A percentile compares a stretch with the other conserved stretches of the same genome.
Conservation (phyloP, 37 sponge, comb jelly and placozoan species). For the Oopsacas minuta region DNA sequence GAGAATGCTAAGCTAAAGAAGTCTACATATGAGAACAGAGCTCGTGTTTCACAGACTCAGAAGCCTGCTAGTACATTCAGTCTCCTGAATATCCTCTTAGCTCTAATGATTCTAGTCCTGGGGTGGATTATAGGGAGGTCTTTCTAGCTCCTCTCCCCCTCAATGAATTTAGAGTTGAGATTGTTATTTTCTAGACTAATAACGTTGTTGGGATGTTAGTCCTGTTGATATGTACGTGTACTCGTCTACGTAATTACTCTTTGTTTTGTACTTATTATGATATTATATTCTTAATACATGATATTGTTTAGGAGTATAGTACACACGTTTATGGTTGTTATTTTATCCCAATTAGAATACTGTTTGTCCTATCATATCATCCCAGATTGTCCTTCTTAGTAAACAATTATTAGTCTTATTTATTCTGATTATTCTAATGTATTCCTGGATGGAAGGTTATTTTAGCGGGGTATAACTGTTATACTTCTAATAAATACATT, state of each 20-base stretch:
- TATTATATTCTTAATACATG: not conserved
- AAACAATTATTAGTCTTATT: no score
- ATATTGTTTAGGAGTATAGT: not conserved
- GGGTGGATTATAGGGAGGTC: not conserved
- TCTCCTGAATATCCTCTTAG: not conserved
- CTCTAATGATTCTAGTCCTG: not conserved
- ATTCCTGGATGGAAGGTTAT: no score
- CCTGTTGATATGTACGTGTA: not conserved
- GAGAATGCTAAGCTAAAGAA: not conserved
- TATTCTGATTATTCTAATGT: no score
- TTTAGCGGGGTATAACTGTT: no score
- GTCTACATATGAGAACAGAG: not conserved
- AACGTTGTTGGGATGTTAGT: not conserved
- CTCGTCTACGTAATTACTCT: not conserved
- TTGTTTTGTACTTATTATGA: not conserved
- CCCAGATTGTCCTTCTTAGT: no score
- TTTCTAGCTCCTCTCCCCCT: not conserved
- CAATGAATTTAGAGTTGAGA: not conserved
- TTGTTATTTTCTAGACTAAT: not conserved
- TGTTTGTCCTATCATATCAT: no score
- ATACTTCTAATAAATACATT: not conserved
- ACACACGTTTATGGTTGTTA: not conserved
- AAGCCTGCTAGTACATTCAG: not conserved
- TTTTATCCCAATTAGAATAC: not conserved
- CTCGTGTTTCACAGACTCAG: not conserved